Base-by-base conservation (phyloP, 2,797 vertebrate species). In the Potorous gilbertii region DNA sequence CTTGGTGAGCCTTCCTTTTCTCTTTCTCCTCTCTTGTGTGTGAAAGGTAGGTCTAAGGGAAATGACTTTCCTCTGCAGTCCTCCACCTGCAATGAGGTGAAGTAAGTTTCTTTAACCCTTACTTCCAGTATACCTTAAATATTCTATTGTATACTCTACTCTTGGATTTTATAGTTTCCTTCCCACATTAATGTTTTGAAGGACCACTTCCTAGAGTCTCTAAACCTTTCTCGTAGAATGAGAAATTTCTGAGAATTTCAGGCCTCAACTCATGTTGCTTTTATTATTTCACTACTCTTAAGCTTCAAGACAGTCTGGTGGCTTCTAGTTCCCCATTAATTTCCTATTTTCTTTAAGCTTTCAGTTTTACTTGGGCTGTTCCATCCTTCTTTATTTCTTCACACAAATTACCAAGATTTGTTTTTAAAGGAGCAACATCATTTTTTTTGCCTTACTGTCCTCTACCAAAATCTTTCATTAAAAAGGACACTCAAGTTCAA, bases 191-290 rank as follows among this genome's bases (percentile, higher is more conserved):
- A 4, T 54, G 9, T 94, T 55, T 96, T 95, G 94, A 94, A 95
- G 95, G 94, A 96, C 56, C 81, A 81, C 50, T 90, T 92, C 55
- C 56, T 90, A 90, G 59, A 91, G 46, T 91, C 29, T 93, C 91
- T 34, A 66, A 94, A 31, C 16, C 0, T n/a, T 66, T 74, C 56
- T 34, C 66, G 57, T 94, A 91, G n/a, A 96, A 56, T 59, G 94
- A 96, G 87, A 13, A 3, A 56, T 90, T 96, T 94, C 90, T 10
- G 92, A 95, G 0, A 3, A 62, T 29, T 96, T 3, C 34, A 92
- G 31, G 40, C 46, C 66, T 91, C 54, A 92, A 90, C 66, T n/a
- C 3, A 87, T 87, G 52, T 29, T 91, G 28, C 14, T 46, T 94
- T 94, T 46, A 16, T 8, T 87, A 90, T 93, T 31, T 12, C 4